phyloP scores from a whole-genome alignment of 2,797 vertebrate genomes.

The Percopsis omiscomaycus region DNA sequence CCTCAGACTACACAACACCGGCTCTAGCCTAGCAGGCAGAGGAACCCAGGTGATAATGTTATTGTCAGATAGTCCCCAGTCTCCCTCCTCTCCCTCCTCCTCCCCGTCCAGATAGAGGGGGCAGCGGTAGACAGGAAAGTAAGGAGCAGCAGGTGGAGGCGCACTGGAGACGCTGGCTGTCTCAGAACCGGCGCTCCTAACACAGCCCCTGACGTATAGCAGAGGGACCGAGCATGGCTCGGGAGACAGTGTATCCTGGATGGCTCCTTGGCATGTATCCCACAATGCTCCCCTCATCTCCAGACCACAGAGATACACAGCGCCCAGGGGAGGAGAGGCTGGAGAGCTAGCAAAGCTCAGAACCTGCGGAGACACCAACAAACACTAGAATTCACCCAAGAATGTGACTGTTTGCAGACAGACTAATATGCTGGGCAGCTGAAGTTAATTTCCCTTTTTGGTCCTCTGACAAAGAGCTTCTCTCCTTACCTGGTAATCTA shows the following conservation, averaged over 20 bases:
- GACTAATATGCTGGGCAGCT: background rate
- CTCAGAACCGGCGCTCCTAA: background rate
- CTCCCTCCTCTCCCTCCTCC: slow-evolving; percentile 25
- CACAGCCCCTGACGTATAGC: slow-evolving; percentile 63
- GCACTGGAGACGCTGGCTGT: no score
- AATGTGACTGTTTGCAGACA: background rate
- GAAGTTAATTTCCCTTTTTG: background rate
- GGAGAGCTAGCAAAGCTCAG: slow-evolving; percentile 33
- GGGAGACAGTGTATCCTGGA: slow-evolving; percentile 66
- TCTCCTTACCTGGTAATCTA: slow-evolving; percentile 72
- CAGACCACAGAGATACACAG: slow-evolving; percentile 78
- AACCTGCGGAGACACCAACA: slow-evolving; percentile 59
- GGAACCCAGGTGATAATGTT: slow-evolving; percentile 64
- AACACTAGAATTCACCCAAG: background rate
- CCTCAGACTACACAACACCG: slow-evolving; percentile 69
- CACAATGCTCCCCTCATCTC: slow-evolving; percentile 80
- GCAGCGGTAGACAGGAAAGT: slow-evolving; percentile 71
- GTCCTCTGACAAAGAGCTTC: background rate
- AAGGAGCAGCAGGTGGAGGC: background rate
- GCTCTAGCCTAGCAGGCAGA: slow-evolving; percentile 57
- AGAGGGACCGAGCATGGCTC: slow-evolving; percentile 71
- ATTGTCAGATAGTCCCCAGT: slow-evolving; percentile 48
- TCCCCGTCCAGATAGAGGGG: slow-evolving; percentile 74
- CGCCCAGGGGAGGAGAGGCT: slow-evolving; percentile 30
- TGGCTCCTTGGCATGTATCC: slow-evolving; percentile 62